Evolutionary conservation across 2,888 invertebrate genomes (phyloP).

Genomic region (Calameuta pallipes): DNA sequence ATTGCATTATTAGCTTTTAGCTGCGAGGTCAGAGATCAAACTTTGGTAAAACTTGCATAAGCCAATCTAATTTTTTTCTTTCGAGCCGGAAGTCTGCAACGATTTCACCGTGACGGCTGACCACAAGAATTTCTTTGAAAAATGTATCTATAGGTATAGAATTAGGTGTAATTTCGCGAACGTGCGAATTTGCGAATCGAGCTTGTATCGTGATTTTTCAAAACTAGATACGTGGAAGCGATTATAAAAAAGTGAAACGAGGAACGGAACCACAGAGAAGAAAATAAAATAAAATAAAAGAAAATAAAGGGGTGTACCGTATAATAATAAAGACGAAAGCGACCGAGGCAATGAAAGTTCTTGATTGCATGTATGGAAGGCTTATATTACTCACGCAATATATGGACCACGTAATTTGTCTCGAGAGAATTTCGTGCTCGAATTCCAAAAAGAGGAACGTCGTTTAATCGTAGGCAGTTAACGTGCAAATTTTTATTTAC

Average conservation of each 20-base stretch:
- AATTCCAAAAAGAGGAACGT: not conserved
- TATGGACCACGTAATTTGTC: not conserved
- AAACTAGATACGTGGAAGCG: not conserved
- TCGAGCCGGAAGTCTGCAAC: not conserved
- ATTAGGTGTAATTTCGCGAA: not conserved
- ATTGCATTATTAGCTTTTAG: not conserved
- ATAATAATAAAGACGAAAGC: not conserved
- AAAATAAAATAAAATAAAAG: not conserved
- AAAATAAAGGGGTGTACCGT: not conserved
- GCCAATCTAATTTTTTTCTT: not conserved
- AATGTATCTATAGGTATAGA: not conserved
- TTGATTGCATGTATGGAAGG: not conserved
- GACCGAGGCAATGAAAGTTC: not conserved
- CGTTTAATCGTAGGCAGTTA: not conserved
- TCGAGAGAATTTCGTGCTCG: not conserved
- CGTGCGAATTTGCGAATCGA: not conserved
- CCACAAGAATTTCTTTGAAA: not conserved
- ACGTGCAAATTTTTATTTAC: conserved; percentile 2
- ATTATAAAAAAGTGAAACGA: not conserved
- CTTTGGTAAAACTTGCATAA: not conserved
- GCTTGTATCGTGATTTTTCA: not conserved
- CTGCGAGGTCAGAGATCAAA: not conserved
- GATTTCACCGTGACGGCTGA: not conserved
- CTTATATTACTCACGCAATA: not conserved
- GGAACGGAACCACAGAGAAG: not conserved